Conservation (phyloP, 2,797 vertebrate genomes). For the Novumbra hubbsi region DNA sequence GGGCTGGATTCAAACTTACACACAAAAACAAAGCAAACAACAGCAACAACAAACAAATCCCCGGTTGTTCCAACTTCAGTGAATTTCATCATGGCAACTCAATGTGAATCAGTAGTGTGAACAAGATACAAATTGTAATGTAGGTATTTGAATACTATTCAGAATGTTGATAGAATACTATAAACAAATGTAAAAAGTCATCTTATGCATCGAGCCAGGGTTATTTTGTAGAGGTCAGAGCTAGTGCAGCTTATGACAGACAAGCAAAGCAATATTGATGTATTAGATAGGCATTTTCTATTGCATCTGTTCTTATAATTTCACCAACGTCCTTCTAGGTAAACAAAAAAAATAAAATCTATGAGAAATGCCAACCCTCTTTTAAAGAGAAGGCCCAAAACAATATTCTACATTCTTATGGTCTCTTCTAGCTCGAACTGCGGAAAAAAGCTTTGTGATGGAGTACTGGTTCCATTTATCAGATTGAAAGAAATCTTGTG, state of each 20-base stretch:
- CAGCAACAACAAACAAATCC: too few species aligned
- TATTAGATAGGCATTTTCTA: slow-evolving; percentile 36
- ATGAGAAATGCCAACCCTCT: slow-evolving; percentile 59
- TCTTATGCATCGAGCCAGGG: slow-evolving; percentile 20
- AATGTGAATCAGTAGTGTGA: too few species aligned
- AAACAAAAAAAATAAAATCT: slow-evolving; percentile 55
- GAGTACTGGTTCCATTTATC: slow-evolving; percentile 28
- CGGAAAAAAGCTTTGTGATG: slow-evolving; percentile 34
- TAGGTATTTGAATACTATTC: neutral
- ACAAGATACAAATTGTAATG: too few species aligned
- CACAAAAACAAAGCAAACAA: too few species aligned
- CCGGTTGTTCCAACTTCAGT: too few species aligned
- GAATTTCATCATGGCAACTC: too few species aligned
- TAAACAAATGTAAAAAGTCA: slow-evolving; percentile 6
- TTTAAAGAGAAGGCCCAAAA: slow-evolving; percentile 53
- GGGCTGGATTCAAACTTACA: too few species aligned
- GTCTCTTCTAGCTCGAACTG: slow-evolving; percentile 41
- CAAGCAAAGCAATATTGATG: slow-evolving; percentile 47
- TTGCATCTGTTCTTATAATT: slow-evolving; percentile 50
- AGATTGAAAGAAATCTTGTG: slow-evolving; percentile 32
- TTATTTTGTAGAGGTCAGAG: slow-evolving; percentile 27
- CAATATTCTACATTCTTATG: slow-evolving; percentile 48
- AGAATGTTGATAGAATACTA: slow-evolving; percentile 22
- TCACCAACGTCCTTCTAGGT: slow-evolving; percentile 54
- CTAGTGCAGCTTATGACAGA: slow-evolving; percentile 25